phyloP scores from a whole-genome alignment of 2,888 invertebrate species.

The Frankliniella fusca region DNA sequence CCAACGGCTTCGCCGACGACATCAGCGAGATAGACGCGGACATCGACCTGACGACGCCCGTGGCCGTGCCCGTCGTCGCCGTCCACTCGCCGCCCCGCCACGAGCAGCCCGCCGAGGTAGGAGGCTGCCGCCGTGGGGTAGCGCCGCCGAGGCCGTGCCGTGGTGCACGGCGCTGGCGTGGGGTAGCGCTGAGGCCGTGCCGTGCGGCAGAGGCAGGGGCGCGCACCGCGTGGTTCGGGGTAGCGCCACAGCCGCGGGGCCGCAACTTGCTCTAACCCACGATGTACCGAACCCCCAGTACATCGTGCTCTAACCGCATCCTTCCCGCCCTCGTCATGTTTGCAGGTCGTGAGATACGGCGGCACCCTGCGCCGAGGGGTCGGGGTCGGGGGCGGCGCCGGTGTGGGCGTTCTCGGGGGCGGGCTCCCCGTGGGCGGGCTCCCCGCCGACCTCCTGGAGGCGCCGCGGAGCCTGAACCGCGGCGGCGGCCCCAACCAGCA shows the following conservation, averaged over 20 bases:
- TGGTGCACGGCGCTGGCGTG: slow-evolving; percentile 43
- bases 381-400: neutral
- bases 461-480: slow-evolving; percentile 61
- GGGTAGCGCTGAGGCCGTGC: slow-evolving; percentile 43
- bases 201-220: too few relatives aligned
- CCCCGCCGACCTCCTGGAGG: slow-evolving; percentile 40
- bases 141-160: neutral
- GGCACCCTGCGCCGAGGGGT: slow-evolving; percentile 47
- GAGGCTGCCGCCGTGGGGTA: slow-evolving; percentile 40
- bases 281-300: too few relatives aligned
- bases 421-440: neutral
- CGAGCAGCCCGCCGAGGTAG: slow-evolving; percentile 40
- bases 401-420: neutral
- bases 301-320: neutral
- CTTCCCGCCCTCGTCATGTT: neutral
- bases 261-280: too few relatives aligned
- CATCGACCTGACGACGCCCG: slow-evolving; percentile 67
- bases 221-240: too few relatives aligned
- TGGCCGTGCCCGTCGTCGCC: slow-evolving; percentile 56
- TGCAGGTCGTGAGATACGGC: slow-evolving; percentile 45
- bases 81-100: slow-evolving; percentile 48
- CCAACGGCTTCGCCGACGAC: slow-evolving; percentile 66
- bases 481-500: slow-evolving; percentile 56
- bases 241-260: neutral
- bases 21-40: slow-evolving; percentile 81